Conservation (phyloP, 2,888 invertebrate species). For the Sphaerophoria rueppellii region DNA sequence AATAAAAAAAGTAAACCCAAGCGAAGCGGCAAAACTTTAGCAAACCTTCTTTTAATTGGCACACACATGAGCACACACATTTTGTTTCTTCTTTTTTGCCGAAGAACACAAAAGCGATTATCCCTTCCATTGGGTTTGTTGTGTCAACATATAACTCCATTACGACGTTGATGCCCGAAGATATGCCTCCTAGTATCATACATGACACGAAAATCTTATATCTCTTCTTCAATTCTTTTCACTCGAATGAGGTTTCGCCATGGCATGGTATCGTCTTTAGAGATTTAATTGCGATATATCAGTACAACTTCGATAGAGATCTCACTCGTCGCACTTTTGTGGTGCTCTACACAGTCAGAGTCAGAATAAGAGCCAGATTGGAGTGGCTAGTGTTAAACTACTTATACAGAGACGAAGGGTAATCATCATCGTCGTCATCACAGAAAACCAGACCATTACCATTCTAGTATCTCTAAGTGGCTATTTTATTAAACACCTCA, state of each 20-base stretch:
- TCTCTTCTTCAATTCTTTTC: neutral
- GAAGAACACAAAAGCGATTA: slow-evolving; percentile 55
- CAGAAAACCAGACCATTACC: neutral
- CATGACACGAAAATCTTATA: slow-evolving; percentile 23
- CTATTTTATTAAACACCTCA: slow-evolving; percentile 71
- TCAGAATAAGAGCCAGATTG: no score
- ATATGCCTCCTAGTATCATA: slow-evolving; percentile 3
- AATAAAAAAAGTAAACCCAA: slow-evolving; percentile 8
- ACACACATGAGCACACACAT: slow-evolving; percentile 40
- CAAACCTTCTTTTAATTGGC: slow-evolving; percentile 70
- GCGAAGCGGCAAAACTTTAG: slow-evolving; percentile 68
- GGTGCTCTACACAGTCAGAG: slow-evolving; percentile 44
- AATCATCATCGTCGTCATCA: slow-evolving; percentile 2
- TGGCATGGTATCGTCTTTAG: neutral
- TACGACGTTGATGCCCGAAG: neutral
- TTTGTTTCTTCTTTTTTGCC: neutral
- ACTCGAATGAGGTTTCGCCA: neutral
- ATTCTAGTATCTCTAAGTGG: slow-evolving; percentile 37
- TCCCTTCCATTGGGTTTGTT: slow-evolving; percentile 69
- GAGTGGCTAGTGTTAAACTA: slow-evolving; percentile 64
- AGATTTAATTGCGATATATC: slow-evolving; percentile 57
- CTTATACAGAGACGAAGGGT: slow-evolving; percentile 5
- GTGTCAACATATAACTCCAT: slow-evolving; percentile 64
- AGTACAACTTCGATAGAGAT: slow-evolving; percentile 32
- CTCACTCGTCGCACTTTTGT: slow-evolving; percentile 30